phyloP scores from a whole-genome alignment of 2,113 vertebrate genomes.

The Myotis lucifugus region DNA sequence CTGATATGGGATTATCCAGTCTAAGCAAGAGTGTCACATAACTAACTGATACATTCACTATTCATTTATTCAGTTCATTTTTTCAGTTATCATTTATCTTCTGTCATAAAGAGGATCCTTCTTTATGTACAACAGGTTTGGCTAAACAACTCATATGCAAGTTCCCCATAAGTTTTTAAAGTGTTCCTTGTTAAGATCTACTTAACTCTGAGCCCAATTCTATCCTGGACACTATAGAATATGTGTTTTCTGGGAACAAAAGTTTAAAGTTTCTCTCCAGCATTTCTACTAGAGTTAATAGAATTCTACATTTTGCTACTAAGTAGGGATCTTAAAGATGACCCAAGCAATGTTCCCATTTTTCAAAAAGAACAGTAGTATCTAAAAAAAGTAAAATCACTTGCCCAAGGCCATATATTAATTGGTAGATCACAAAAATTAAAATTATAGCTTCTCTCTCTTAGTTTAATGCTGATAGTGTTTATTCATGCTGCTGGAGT shows the following conservation, averaged over 20 bases:
- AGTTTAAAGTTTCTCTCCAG: background rate
- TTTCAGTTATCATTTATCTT: background rate
- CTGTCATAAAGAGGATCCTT: background rate
- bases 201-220: background rate
- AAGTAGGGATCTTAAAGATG: background rate
- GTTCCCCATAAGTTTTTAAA: background rate
- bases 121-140: background rate
- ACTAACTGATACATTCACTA: background rate
- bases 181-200: background rate
- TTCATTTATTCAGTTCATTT: slow-evolving; percentile 1
- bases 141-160: background rate
- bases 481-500: background rate
- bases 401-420: background rate
- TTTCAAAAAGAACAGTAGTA: background rate
- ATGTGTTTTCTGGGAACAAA: background rate
- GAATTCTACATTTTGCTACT: background rate
- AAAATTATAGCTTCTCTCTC: background rate
- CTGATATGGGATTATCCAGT: background rate
- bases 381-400: background rate
- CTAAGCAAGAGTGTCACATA: background rate
- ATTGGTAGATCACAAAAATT: background rate
- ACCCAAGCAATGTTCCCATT: background rate
- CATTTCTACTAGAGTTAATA: background rate
- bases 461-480: background rate
- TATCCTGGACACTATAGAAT: background rate